Evolutionary conservation across 2,113 vertebrate genomes (phyloP), one percentile per base, ranked within the genome.

Genomic region (Nibea coibor): DNA sequence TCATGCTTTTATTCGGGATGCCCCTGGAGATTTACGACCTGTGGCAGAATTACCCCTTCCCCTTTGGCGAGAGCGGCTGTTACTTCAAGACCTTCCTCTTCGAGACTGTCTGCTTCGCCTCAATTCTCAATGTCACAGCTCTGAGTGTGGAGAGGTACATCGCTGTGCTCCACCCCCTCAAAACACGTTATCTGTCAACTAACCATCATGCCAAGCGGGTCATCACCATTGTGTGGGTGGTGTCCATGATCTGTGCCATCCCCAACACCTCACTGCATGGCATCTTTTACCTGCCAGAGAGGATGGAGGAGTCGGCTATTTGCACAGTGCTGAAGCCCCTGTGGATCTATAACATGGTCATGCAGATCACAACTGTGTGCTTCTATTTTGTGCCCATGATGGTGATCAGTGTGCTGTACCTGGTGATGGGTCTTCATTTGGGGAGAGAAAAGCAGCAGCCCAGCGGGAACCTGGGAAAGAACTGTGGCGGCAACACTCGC

Each of bases 41-140:
- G 61, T 96, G 95, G 95, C 92, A 95, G 82, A 96, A 96, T 89
- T 96, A 96, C 78, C 95, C 95, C 0, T 96, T 96, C 79, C 93
- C 93, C 15, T 96, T 96, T 1, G 94, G 93, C 1, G 94, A 93
- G 59, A 87, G 92, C 1, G 93, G 94, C 51, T 96, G 95, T 89
- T 95, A 92, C 80, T 95, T 96, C 85, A 95, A 95, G 81, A 93
- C 93, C 22, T 94, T 96, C 81, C 92, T 96, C 63, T 95, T 96
- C 3, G 95, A 96, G 85, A 95, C 93, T 0, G 93, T 96, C 47
- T 96, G 95, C 84, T 95, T 96, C 14, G 94, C 95, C 58, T 96
- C 95, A 0, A 94, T 95, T 64, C 94, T 96, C 35, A 96, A 96
- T 7, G 95, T 96, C 45, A 96, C 93, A 4, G 94, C 93, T 0